Evolutionary conservation across 2,113 vertebrate genomes (phyloP).

Genomic region (Brienomyrus longianalis): DNA sequence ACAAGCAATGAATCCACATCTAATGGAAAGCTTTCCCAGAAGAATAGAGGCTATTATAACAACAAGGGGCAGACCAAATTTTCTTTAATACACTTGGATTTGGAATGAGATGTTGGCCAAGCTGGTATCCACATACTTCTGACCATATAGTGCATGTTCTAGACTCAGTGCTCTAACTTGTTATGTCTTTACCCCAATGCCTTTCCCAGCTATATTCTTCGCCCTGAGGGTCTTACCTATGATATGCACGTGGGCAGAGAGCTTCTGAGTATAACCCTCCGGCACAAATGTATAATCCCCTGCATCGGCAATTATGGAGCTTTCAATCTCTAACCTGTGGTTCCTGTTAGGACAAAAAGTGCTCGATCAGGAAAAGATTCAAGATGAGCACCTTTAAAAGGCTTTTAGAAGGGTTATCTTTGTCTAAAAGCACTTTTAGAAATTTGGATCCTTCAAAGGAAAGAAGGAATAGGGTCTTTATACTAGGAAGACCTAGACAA

Average conservation of each 20-base stretch:
- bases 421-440: neutral
- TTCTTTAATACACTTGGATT: neutral
- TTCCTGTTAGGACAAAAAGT: conserved; percentile 56
- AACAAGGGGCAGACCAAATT: neutral
- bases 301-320: conserved; percentile 73
- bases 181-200: neutral
- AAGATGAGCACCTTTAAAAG: neutral
- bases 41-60: neutral
- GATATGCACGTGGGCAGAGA: conserved; percentile 80
- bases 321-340: conserved; percentile 76
- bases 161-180: neutral
- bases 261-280: conserved; percentile 79
- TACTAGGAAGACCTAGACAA: neutral
- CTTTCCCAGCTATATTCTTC: neutral
- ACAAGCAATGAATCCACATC: neutral
- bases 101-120: neutral
- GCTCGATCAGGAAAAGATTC: neutral
- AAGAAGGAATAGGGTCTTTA: neutral
- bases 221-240: conserved; percentile 64
- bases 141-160: neutral
- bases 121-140: neutral
- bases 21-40: neutral
- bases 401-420: neutral
- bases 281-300: conserved; percentile 91
- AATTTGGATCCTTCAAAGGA: neutral